Evolutionary conservation across 2,113 vertebrate genomes (phyloP).

Genomic region (Nicator chloris): DNA sequence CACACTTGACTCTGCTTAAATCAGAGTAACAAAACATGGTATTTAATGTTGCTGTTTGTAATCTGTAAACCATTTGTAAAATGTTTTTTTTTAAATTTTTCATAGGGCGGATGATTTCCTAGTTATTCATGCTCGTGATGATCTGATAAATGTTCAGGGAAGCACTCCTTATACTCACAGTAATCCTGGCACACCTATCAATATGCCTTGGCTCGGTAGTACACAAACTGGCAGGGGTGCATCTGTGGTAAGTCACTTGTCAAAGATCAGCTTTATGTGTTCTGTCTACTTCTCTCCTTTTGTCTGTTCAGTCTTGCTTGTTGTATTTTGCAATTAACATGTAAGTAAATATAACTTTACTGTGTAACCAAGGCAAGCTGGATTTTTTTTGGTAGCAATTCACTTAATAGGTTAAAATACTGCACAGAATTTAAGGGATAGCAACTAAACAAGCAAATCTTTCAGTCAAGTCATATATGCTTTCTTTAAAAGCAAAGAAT

Average conservation of each 20-base stretch:
- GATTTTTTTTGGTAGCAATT: background rate
- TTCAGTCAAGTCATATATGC: background rate
- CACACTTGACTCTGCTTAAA: background rate
- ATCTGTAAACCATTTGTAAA: background rate
- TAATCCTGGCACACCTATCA: conserved; percentile 93
- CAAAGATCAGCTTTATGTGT: background rate
- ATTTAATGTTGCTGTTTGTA: background rate
- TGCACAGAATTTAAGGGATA: background rate
- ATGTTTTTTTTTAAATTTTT: background rate
- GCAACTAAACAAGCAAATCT: background rate
- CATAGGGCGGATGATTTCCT: conserved; percentile 88
- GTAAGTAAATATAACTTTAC: background rate
- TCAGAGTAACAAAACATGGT: background rate
- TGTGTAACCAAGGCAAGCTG: background rate
- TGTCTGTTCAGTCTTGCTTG: background rate
- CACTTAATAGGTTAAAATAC: background rate
- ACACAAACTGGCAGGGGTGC: conserved; percentile 94
- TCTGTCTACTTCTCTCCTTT: background rate
- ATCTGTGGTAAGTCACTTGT: conserved; percentile 82
- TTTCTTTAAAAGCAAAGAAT: background rate
- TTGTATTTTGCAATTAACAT: background rate
- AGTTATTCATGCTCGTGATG: conserved; percentile 89
- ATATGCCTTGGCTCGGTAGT: conserved; percentile 96
- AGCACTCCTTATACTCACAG: conserved; percentile 95
- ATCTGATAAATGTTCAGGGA: conserved; percentile 85